Base-by-base conservation (phyloP, 2,113 vertebrate species). In the Gila orcuttii region DNA sequence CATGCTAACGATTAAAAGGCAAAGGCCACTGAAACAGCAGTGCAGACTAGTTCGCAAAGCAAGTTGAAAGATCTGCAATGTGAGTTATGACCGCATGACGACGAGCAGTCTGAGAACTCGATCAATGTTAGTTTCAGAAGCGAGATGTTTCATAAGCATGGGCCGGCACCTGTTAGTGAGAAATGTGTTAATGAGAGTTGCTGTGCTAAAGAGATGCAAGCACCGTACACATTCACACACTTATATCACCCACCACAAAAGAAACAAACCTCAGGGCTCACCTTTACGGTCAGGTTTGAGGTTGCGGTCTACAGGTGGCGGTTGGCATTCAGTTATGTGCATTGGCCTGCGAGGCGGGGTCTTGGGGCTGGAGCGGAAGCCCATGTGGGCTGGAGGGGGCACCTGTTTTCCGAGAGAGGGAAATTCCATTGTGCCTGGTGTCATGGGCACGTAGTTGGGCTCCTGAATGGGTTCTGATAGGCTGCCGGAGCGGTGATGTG, bases 281-380 rank as follows among this genome's bases (percentile, higher is more conserved):
- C 98, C 98, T 99, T 99, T 99, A 85, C 98, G 96, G 91, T 99
- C 97, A 3, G 98, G 98, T 90, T 99, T 99, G 87, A 99, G 98
- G 93, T 99, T 98, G 71, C 98, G 96, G 92, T 99, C 97, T 89
- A 99, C 97, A 0, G 98, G 98, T 0, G 98, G 98, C 0, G 98
- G 98, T 91, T 98, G 97, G 93, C 97, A 98, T 83, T 99, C 97
- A 39, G 93, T 94, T 82, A 91, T 94, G 86, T 95, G 96, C 87
- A 98, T 94, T 11, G 97, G 96, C 88, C 96, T 96, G 88, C 97
- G 94, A 55, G 98, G 98, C 57, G 98, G 97, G 36, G 98, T 99
- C 92, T 99, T 98, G 75, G 98, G 98, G 89, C 98, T 99, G 85
- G 97, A 97, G 87, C 97, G 95, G 91, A 99, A 99, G 87, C 98